These are phyloP conservation scores for Nanger granti DNA, from an alignment of 2,113 vertebrate genomes.

Conservation along the genomic window DNA sequence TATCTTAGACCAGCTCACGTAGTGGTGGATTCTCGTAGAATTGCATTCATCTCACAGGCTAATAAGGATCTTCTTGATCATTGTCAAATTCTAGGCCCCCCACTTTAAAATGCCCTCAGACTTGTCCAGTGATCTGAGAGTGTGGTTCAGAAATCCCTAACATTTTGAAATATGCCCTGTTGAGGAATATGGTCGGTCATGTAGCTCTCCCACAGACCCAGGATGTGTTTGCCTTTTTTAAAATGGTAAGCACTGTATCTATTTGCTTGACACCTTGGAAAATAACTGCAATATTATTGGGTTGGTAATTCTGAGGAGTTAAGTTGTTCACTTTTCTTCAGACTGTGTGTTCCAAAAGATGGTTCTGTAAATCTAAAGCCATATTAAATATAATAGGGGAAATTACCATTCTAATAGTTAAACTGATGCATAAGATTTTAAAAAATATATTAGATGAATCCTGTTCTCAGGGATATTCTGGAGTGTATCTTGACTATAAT, in stretches of 20 bases:
- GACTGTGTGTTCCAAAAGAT: background rate
- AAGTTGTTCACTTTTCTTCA: background rate
- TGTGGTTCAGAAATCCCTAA: background rate
- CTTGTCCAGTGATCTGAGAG: background rate
- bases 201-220: background rate
- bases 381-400: constrained; percentile 14
- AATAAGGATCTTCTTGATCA: background rate
- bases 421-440: background rate
- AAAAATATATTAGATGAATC: background rate
- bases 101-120: background rate
- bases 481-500: background rate
- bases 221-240: background rate
- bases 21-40: background rate
- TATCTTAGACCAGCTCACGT: background rate
- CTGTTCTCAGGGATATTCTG: background rate
- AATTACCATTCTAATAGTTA: constrained; percentile 29
- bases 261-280: background rate
- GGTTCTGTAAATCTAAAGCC: constrained; percentile 38
- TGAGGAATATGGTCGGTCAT: background rate
- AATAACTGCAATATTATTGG: background rate
- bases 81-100: background rate
- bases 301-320: background rate
- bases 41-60: background rate
- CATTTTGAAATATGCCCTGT: background rate
- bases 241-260: background rate